Conservation (phyloP, 2,888 invertebrate species). For the Auanema sp. region DNA sequence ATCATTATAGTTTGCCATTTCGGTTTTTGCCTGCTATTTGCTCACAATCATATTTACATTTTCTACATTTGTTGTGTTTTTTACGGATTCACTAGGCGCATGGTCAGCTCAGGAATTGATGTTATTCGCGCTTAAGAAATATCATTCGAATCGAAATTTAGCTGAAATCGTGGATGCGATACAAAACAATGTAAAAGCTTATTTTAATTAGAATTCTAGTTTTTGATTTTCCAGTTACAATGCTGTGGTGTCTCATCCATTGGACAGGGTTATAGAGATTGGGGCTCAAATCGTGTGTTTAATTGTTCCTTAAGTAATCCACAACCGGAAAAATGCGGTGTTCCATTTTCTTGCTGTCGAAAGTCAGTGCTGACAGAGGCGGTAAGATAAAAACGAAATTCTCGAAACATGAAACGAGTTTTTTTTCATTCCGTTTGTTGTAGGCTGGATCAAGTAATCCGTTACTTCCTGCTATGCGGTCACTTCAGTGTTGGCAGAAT, state of each 20-base stretch:
- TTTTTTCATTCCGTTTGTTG: conserved; percentile 13
- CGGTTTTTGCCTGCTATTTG: conserved; percentile 59
- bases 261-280: conserved; percentile 66
- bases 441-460: conserved; percentile 57
- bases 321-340: conserved; percentile 66
- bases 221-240: conserved; percentile 61
- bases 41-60: conserved; percentile 57
- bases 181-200: conserved; percentile 57
- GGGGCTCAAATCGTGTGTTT: conserved; percentile 66
- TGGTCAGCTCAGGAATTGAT: conserved; percentile 60
- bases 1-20: conserved; percentile 59
- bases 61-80: conserved; percentile 61
- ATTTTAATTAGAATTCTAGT: background rate
- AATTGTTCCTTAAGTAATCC: conserved; percentile 64
- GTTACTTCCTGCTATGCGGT: conserved; percentile 59
- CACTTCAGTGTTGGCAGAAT: conserved; percentile 63
- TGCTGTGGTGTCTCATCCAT: conserved; percentile 66
- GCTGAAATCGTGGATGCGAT: conserved; percentile 63
- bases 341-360: conserved; percentile 67
- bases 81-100: conserved; percentile 56
- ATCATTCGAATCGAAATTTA: conserved; percentile 60
- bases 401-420: background rate
- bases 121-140: conserved; percentile 53
- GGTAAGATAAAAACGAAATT: conserved; percentile 21
- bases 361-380: conserved; percentile 55